Conservation (phyloP, 2,888 invertebrate genomes). For the Heliconius cydno region DNA sequence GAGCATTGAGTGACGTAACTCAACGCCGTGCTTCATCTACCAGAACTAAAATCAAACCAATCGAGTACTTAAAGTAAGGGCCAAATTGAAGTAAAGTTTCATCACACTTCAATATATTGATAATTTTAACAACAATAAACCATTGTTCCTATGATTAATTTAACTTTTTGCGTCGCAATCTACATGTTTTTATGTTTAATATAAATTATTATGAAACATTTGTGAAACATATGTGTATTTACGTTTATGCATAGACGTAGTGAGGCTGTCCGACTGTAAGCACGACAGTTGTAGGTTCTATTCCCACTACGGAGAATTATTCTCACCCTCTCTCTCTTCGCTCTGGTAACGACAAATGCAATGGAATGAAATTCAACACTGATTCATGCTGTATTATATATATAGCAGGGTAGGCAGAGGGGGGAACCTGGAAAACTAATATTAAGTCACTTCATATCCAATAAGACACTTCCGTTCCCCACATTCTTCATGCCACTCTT, state of each 20-base stretch:
- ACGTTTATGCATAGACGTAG: not conserved
- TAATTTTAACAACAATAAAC: constrained; percentile 57
- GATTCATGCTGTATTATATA: too few species aligned
- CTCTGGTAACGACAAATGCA: not conserved
- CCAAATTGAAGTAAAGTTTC: constrained; percentile 26
- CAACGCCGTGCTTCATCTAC: not conserved
- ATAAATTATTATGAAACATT: constrained; percentile 27
- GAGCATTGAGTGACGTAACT: not conserved
- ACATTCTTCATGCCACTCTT: too few species aligned
- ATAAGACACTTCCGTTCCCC: too few species aligned
- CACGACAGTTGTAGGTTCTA: not conserved
- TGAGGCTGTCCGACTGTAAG: not conserved
- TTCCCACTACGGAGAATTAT: not conserved
- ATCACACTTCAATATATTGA: constrained; percentile 47
- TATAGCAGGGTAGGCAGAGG: too few species aligned
- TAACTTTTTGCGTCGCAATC: constrained; percentile 53
- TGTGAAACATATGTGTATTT: not conserved
- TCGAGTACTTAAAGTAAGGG: constrained; percentile 4
- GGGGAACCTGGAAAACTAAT: too few species aligned
- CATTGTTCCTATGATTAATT: constrained; percentile 55
- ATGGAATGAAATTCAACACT: not conserved
- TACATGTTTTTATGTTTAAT: constrained; percentile 46
- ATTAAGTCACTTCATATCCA: too few species aligned
- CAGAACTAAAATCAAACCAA: not conserved
- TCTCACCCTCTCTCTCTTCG: not conserved